Percentiles rank a stretch among this genome's conserved stretches.
Conservation (phyloP, 1,140 invertebrate species). For the Goniozus legneri region DNA sequence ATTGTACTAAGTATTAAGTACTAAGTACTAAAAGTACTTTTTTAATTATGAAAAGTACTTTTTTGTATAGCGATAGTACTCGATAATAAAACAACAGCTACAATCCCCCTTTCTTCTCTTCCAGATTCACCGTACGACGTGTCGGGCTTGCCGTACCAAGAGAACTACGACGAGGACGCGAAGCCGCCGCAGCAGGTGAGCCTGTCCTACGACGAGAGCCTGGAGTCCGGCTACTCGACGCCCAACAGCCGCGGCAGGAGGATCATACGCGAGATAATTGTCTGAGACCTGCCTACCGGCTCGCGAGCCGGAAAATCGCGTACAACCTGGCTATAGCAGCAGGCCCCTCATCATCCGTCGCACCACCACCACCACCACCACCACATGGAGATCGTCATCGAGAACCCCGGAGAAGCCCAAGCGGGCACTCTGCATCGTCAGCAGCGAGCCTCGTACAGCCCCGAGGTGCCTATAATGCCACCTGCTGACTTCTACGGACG, state of each 20-base stretch:
- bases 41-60: no score
- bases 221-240: slow-evolving; percentile 89
- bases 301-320: slow-evolving; percentile 49
- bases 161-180: slow-evolving; percentile 68
- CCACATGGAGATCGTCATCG: slow-evolving; percentile 51
- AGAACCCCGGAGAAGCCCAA: slow-evolving; percentile 32
- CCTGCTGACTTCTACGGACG: background rate
- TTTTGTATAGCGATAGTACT: no score
- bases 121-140: slow-evolving; percentile 91
- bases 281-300: slow-evolving; percentile 64
- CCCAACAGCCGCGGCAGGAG: slow-evolving; percentile 84
- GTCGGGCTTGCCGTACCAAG: slow-evolving; percentile 82
- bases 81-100: no score
- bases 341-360: slow-evolving; percentile 38
- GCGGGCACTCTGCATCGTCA: slow-evolving; percentile 13
- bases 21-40: no score
- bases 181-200: slow-evolving; percentile 81
- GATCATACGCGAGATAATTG: slow-evolving; percentile 92
- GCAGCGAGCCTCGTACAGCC: slow-evolving; percentile 17
- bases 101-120: no score
- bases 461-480: background rate
- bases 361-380: slow-evolving; percentile 21
- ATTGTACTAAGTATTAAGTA: no score
- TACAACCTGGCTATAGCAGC: slow-evolving; percentile 53
- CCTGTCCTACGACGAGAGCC: slow-evolving; percentile 85